Percentiles rank a stretch among this genome's conserved stretches.
Evolutionary conservation across 1,140 invertebrate genomes (phyloP).

Genomic region (Onthophagus taurus): DNA sequence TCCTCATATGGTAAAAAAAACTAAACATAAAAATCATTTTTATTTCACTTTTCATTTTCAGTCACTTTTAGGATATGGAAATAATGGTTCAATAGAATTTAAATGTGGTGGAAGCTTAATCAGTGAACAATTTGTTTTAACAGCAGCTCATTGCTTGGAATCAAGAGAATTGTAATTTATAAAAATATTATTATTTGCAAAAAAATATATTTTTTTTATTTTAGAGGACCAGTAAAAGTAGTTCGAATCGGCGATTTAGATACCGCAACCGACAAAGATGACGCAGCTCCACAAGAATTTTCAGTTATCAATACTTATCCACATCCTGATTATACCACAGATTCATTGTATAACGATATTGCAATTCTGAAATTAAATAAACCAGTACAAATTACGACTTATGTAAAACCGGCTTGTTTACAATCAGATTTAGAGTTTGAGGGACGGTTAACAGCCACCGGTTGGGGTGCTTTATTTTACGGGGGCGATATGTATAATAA

Average conservation of each 20-base stretch:
- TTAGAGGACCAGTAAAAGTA: conserved; percentile 2
- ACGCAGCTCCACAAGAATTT: conserved; percentile 15
- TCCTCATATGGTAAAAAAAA: conserved; percentile 9
- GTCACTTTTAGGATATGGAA: conserved; percentile 4
- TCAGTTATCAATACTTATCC: conserved; percentile 24
- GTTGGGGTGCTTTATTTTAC: conserved; percentile 43
- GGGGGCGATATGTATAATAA: conserved; percentile 36
- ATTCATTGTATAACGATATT: conserved; percentile 42
- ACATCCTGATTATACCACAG: conserved; percentile 37
- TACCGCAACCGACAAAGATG: neutral
- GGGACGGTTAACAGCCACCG: conserved; percentile 27
- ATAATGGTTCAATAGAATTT: neutral
- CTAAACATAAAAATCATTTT: no score
- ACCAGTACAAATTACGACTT: conserved; percentile 30
- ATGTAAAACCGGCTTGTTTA: conserved; percentile 41
- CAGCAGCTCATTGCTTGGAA: no score
- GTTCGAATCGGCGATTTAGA: conserved; percentile 8
- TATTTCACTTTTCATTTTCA: neutral
- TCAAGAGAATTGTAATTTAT: no score
- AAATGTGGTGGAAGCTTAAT: conserved; percentile 8
- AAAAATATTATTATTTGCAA: no score
- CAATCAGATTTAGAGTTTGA: conserved; percentile 9
- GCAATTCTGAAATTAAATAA: conserved; percentile 39
- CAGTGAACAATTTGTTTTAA: conserved; percentile 2
- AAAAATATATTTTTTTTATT: neutral